phyloP scores from a whole-genome alignment of 2,888 invertebrate genomes.

The Octonoba sinensis region DNA sequence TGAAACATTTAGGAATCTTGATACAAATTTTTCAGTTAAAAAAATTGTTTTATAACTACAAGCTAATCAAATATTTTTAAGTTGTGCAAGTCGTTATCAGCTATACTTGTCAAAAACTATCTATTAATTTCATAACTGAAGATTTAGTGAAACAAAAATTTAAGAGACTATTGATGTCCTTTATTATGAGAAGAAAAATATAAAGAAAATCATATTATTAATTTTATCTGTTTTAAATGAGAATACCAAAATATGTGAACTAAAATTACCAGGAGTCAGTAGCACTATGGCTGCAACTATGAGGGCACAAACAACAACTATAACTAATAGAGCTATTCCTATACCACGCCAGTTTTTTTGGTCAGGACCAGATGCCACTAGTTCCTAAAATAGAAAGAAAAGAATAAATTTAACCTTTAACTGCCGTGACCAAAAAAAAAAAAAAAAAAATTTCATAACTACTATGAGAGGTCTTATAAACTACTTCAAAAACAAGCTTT shows the following conservation, averaged over 20 bases:
- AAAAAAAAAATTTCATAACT: not conserved
- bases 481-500: too few relatives aligned
- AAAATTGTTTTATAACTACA: too few relatives aligned
- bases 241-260: not conserved
- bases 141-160: not conserved
- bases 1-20: too few relatives aligned
- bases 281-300: constrained; percentile 95
- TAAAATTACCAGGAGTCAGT: constrained; percentile 80
- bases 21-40: too few relatives aligned
- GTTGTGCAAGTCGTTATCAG: not conserved
- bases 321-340: constrained; percentile 93
- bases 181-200: not conserved
- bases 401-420: not conserved
- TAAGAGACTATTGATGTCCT: not conserved
- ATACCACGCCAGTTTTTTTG: constrained; percentile 99
- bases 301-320: constrained; percentile 89
- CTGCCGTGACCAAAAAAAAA: too few relatives aligned
- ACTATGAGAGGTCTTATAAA: not conserved
- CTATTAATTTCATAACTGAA: too few relatives aligned
- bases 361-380: constrained; percentile 91
- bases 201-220: not conserved
- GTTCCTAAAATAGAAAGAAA: constrained; percentile 78
- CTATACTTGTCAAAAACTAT: not conserved
- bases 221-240: not conserved
- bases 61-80: too few relatives aligned